phyloP scores from a whole-genome alignment of 2,797 vertebrate species.

The Gobio occitaniae region DNA sequence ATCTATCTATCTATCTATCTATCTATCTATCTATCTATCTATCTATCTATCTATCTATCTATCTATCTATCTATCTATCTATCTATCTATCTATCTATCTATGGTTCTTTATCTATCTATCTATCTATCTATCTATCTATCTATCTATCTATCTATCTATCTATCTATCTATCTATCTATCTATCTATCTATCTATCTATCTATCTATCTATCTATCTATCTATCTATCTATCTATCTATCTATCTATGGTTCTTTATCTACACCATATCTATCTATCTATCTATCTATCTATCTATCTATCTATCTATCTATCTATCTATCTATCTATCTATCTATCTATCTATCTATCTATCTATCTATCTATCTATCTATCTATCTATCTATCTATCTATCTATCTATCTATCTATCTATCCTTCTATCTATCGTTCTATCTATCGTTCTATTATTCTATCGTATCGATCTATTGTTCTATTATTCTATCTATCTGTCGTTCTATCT shows the following conservation, averaged over 20 bases:
- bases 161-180: no score
- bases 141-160: neutral
- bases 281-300: neutral
- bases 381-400: neutral
- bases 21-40: constrained; percentile 43
- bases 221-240: constrained; percentile 52
- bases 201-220: neutral
- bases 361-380: no score
- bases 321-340: neutral
- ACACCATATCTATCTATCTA: neutral
- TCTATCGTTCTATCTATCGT: neutral
- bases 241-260: no score
- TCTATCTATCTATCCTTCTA: no score
- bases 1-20: neutral
- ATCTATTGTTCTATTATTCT: no score
- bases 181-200: neutral
- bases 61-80: neutral
- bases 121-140: neutral
- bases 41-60: neutral
- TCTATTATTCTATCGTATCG: no score
- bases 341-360: neutral
- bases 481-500: neutral
- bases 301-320: neutral
- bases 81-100: neutral
- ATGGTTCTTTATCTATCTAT: no score